A percentile compares a stretch with the other conserved stretches of the same genome.
Conservation (phyloP, 2,113 vertebrate genomes). For the Xyrauchen texanus region DNA sequence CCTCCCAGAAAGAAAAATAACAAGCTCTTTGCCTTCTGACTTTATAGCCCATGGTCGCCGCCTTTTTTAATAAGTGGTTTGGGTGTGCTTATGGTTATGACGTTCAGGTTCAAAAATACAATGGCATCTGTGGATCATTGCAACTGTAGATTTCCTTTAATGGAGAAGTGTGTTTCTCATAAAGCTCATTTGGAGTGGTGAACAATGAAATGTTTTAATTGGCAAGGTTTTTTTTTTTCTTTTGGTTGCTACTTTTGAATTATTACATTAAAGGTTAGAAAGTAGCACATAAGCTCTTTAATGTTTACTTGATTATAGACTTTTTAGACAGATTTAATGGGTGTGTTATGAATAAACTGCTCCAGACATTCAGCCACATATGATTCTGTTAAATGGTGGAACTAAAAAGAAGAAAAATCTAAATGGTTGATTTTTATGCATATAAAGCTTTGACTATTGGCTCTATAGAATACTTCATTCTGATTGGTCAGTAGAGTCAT, state of each 20-base stretch:
- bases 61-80: slow-evolving; percentile 76
- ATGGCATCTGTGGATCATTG: slow-evolving; percentile 72
- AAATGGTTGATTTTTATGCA: too few relatives aligned
- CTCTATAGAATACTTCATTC: too few relatives aligned
- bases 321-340: neutral
- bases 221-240: slow-evolving; percentile 29
- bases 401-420: too few relatives aligned
- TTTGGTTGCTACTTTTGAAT: neutral
- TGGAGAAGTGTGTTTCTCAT: slow-evolving; percentile 70
- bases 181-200: slow-evolving; percentile 61
- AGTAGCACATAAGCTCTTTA: neutral
- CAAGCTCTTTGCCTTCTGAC: slow-evolving; percentile 71
- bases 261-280: slow-evolving; percentile 2
- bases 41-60: slow-evolving; percentile 75
- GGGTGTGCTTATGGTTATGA: slow-evolving; percentile 65
- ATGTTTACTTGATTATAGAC: too few relatives aligned
- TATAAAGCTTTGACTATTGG: too few relatives aligned
- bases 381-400: neutral
- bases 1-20: slow-evolving; percentile 79
- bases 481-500: too few relatives aligned
- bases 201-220: slow-evolving; percentile 53
- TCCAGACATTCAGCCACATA: neutral
- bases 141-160: slow-evolving; percentile 62
- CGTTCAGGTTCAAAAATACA: slow-evolving; percentile 67
- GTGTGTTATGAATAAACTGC: neutral